Evolutionary conservation across 35 echinoderm and acorn worm species (phyloP).

Genomic region (Ophiothrix spiculata): DNA sequence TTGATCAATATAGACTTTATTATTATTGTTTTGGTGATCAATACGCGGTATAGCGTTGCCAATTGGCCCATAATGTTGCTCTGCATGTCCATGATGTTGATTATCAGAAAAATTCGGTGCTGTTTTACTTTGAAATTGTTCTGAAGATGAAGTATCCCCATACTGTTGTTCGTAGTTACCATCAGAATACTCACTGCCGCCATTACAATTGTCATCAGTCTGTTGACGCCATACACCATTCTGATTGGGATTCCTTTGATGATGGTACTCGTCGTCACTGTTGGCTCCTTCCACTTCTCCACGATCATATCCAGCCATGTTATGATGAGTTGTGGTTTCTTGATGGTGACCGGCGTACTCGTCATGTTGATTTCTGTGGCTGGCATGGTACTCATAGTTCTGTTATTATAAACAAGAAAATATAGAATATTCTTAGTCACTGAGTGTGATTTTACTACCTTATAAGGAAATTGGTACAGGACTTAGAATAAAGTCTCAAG

Average conservation of each 20-base stretch:
- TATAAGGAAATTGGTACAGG: too few species aligned
- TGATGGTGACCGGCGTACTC: too few species aligned
- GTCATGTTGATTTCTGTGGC: too few species aligned
- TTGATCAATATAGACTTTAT: too few species aligned
- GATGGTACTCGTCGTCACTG: conserved; percentile 15
- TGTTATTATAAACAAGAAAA: too few species aligned
- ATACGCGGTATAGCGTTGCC: too few species aligned
- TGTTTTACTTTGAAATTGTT: neutral
- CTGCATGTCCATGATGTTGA: neutral
- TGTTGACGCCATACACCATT: neutral
- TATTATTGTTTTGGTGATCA: too few species aligned
- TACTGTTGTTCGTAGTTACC: neutral
- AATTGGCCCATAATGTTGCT: too few species aligned
- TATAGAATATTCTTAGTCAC: too few species aligned
- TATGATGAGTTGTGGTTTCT: neutral
- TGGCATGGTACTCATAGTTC: too few species aligned
- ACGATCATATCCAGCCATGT: conserved; percentile 8
- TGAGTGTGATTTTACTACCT: too few species aligned
- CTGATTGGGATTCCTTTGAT: neutral
- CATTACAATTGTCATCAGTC: neutral
- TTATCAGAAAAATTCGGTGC: neutral
- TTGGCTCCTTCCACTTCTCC: conserved; percentile 33
- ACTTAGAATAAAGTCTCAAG: too few species aligned
- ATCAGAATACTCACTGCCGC: neutral
- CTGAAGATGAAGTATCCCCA: neutral